Evolutionary conservation across 2,113 vertebrate genomes (phyloP).

Genomic region (Urocolius indicus): DNA sequence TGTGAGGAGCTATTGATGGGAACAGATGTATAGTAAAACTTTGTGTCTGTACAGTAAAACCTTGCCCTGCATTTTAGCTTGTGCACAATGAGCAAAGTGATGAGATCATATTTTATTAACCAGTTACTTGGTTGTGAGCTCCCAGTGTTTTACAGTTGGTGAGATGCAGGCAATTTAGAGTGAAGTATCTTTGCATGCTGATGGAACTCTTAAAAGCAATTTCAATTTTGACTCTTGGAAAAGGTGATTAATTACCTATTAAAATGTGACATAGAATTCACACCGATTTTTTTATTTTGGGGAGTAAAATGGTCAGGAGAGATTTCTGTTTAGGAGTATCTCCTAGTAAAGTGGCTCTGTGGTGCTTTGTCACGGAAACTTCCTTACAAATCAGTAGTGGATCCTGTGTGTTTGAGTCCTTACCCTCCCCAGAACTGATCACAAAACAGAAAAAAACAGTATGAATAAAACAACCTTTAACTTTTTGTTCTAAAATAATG

Average conservation of each 20-base stretch:
- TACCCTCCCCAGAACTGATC: not conserved
- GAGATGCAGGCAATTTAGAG: not conserved
- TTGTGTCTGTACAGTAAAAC: not conserved
- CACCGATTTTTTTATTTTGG: not conserved
- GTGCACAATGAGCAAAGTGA: not conserved
- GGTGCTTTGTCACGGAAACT: slow-evolving; percentile 21
- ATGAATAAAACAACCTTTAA: not conserved
- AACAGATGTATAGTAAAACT: slow-evolving; percentile 15
- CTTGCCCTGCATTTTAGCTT: not conserved
- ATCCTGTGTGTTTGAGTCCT: not conserved
- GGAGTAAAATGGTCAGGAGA: not conserved
- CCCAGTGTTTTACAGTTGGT: not conserved
- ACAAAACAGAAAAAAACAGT: not conserved
- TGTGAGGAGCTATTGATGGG: slow-evolving; percentile 5
- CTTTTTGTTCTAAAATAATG: not conserved
- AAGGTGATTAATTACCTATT: not conserved
- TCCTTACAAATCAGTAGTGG: not conserved
- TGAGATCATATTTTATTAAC: not conserved
- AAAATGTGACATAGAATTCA: not conserved
- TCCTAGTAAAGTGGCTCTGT: not conserved
- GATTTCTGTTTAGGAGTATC: not conserved
- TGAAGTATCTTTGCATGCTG: not conserved
- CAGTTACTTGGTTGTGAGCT: not conserved
- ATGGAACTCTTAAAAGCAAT: not conserved
- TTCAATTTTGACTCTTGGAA: not conserved